Conservation (phyloP, 1,140 invertebrate genomes). For the Brachionus rotundiformis region DNA sequence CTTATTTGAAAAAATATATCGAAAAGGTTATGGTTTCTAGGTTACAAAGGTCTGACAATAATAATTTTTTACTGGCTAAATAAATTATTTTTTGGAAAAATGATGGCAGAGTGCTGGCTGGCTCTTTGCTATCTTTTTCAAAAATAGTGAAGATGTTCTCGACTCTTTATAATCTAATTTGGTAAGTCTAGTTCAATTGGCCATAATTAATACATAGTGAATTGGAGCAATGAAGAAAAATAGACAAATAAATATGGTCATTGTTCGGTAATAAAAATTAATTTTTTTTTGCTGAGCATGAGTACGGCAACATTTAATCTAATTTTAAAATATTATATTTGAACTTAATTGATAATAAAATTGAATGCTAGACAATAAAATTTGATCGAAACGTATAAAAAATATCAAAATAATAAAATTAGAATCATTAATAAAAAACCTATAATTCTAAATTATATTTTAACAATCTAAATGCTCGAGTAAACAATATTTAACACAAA, state of each 20-base stretch:
- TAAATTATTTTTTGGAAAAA: too few relatives aligned
- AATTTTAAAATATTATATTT: conserved; percentile 43
- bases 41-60: not conserved
- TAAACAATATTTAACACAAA: conserved; percentile 34
- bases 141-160: not conserved
- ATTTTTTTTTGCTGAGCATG: not conserved
- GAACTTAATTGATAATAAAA: conserved; percentile 46
- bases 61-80: not conserved
- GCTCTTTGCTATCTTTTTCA: not conserved
- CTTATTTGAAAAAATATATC: not conserved
- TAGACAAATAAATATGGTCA: conserved; percentile 4
- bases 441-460: conserved; percentile 25
- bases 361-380: conserved; percentile 39
- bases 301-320: conserved; percentile 31
- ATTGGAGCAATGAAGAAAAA: not conserved
- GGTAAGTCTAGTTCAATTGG: not conserved
- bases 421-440: conserved; percentile 22
- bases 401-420: not conserved
- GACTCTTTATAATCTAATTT: not conserved
- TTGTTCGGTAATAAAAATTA: not conserved
- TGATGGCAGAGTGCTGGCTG: not conserved
- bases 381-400: conserved; percentile 1
- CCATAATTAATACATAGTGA: not conserved
- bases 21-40: not conserved
- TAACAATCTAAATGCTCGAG: conserved; percentile 39